Conservation (phyloP, 2,113 vertebrate species). For the Cnemophilus loriae region DNA sequence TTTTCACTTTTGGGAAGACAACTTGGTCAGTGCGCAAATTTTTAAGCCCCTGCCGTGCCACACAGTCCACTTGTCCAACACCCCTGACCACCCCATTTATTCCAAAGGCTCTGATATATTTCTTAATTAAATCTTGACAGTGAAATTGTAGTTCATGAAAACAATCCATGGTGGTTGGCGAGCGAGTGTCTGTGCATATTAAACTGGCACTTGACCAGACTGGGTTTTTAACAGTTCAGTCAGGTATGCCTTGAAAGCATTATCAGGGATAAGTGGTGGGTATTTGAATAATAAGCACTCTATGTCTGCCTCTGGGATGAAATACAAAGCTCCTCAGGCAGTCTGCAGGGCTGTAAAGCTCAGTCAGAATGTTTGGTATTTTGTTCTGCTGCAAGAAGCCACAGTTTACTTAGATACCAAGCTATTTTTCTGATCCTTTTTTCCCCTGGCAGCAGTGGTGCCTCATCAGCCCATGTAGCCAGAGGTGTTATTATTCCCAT, state of each 20-base stretch:
- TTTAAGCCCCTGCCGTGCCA: not conserved
- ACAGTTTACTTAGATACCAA: not conserved
- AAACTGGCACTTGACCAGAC: constrained; percentile 15
- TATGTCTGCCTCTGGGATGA: not conserved
- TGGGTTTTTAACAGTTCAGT: constrained; percentile 1
- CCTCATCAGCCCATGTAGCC: not conserved
- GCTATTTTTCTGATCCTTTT: not conserved
- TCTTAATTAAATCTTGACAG: not conserved
- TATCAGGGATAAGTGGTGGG: not conserved
- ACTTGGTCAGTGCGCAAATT: not conserved
- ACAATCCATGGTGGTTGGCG: not conserved
- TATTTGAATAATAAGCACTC: not conserved
- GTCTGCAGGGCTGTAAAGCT: not conserved
- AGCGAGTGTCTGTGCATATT: not conserved
- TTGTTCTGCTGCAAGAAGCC: not conserved
- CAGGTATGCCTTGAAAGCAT: constrained; percentile 18
- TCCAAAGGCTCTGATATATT: not conserved
- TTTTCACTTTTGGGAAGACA: not conserved
- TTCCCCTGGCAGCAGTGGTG: not conserved
- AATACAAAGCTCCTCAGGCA: not conserved
- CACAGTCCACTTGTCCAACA: not conserved
- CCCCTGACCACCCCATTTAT: not conserved
- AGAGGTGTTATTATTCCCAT: not conserved
- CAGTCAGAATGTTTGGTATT: not conserved
- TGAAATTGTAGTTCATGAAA: not conserved